These are phyloP conservation scores for Tetramorium parvispinum DNA, from an alignment of 1,140 invertebrate species.

Conservation along the genomic window DNA sequence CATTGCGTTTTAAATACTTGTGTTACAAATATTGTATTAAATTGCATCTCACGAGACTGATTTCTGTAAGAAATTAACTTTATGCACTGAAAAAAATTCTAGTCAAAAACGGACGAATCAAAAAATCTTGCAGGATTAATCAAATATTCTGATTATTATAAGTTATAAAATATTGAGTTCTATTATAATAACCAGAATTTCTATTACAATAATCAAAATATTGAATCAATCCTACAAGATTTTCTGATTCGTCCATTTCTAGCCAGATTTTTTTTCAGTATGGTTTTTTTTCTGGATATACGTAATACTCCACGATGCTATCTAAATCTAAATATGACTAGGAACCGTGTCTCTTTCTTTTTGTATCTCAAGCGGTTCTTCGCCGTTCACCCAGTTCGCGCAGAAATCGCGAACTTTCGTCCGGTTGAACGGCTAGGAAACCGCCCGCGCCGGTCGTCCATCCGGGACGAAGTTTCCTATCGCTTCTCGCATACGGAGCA, in stretches of 20 bases:
- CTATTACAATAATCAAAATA: too few species aligned
- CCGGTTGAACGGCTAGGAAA: slow-evolving; percentile 47
- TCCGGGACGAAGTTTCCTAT: slow-evolving; percentile 70
- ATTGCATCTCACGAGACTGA: neutral
- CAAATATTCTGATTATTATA: too few species aligned
- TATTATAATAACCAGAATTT: too few species aligned
- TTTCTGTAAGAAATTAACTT: neutral
- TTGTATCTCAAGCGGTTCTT: neutral
- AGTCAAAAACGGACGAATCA: too few species aligned
- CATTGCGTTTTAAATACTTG: neutral
- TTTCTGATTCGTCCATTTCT: too few species aligned
- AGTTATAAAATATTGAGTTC: too few species aligned
- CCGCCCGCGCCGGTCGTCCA: slow-evolving; percentile 49
- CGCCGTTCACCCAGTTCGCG: neutral
- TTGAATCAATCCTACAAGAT: too few species aligned
- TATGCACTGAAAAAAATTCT: too few species aligned
- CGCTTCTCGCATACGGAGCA: slow-evolving; percentile 74
- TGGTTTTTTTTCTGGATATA: neutral
- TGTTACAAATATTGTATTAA: neutral
- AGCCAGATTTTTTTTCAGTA: too few species aligned
- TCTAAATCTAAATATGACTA: neutral
- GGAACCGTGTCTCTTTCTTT: neutral
- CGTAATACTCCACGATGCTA: neutral
- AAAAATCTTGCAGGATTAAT: too few species aligned
- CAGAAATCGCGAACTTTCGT: slow-evolving; percentile 37